Evolutionary conservation across 1,140 invertebrate species (phyloP).

Genomic region (Drosophila ananassae): DNA sequence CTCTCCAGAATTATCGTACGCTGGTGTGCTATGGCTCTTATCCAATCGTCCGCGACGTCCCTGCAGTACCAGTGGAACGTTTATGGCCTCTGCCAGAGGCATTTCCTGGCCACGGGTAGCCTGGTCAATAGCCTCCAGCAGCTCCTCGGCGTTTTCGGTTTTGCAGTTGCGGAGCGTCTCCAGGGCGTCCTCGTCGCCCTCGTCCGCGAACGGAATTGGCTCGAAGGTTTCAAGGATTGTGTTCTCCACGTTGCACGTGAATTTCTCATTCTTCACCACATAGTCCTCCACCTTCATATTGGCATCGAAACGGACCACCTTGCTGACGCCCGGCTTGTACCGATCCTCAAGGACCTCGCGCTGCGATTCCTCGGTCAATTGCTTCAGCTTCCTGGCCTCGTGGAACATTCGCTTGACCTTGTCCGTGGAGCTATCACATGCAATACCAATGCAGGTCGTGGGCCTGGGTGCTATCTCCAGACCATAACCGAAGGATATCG

Average conservation of each 20-base stretch:
- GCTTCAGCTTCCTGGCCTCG: conserved; percentile 57
- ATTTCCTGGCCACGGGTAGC: conserved; percentile 50
- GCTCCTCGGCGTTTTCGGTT: conserved; percentile 56
- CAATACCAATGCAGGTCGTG: conserved; percentile 87
- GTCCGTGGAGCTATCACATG: conserved; percentile 45
- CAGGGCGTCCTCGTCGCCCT: conserved; percentile 73
- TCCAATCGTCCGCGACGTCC: conserved; percentile 86
- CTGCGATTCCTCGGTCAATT: conserved; percentile 71
- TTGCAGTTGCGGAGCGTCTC: conserved; percentile 68
- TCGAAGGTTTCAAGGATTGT: conserved; percentile 83
- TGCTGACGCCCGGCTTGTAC: conserved; percentile 80
- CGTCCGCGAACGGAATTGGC: conserved; percentile 81
- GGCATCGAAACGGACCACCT: conserved; percentile 82
- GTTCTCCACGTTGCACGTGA: conserved; percentile 83
- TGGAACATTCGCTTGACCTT: conserved; percentile 53
- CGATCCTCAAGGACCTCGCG: conserved; percentile 52
- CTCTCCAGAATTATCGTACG: conserved; percentile 87
- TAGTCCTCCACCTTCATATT: conserved; percentile 81
- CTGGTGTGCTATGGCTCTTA: conserved; percentile 91
- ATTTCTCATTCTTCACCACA: conserved; percentile 76
- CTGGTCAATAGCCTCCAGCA: conserved; percentile 61
- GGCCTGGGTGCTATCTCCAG: conserved; percentile 88
- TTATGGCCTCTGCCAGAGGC: conserved; percentile 76
- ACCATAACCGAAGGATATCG: conserved; percentile 89
- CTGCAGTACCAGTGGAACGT: conserved; percentile 68